Conservation (phyloP, 1,140 invertebrate species). For the Drosophila nannoptera region DNA sequence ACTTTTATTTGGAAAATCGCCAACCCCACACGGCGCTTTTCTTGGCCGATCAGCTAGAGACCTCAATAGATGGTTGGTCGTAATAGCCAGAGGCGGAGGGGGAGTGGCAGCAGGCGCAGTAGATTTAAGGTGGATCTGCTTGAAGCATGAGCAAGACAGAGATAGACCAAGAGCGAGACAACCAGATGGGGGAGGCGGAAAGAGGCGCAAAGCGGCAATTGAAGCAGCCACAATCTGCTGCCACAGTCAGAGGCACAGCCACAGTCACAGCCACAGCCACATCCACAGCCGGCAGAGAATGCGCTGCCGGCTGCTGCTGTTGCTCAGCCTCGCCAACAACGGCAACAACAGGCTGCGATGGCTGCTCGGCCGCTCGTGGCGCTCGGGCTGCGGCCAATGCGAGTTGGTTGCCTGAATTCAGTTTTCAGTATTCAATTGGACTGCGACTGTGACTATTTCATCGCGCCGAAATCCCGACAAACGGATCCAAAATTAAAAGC, state of each 20-base stretch:
- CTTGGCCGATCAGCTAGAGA: constrained; percentile 51
- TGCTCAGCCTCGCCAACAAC: constrained; percentile 44
- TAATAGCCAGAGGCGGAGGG: background rate
- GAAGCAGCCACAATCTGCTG: background rate
- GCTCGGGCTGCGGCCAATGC: constrained; percentile 60
- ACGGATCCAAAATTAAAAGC: constrained; percentile 36
- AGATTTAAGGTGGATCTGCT: background rate
- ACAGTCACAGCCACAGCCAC: background rate
- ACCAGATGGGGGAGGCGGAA: background rate
- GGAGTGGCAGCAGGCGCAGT: no score
- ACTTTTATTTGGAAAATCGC: constrained; percentile 71
- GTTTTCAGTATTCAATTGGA: constrained; percentile 76
- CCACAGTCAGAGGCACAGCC: background rate
- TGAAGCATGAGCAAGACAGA: background rate
- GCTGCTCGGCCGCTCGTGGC: constrained; percentile 71
- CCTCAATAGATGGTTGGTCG: background rate
- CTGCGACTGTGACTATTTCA: constrained; percentile 68
- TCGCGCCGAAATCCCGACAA: constrained; percentile 50
- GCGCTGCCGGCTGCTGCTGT: constrained; percentile 37
- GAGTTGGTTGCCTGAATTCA: constrained; percentile 70
- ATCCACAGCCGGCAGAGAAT: constrained; percentile 22
- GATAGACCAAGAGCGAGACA: background rate
- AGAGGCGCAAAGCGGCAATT: constrained; percentile 2
- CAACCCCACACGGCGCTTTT: constrained; percentile 71
- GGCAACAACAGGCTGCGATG: constrained; percentile 67